A percentile compares a stretch with the other conserved stretches of the same genome.
Conservation (phyloP, 2,797 vertebrate genomes). For the Morelia viridis region DNA sequence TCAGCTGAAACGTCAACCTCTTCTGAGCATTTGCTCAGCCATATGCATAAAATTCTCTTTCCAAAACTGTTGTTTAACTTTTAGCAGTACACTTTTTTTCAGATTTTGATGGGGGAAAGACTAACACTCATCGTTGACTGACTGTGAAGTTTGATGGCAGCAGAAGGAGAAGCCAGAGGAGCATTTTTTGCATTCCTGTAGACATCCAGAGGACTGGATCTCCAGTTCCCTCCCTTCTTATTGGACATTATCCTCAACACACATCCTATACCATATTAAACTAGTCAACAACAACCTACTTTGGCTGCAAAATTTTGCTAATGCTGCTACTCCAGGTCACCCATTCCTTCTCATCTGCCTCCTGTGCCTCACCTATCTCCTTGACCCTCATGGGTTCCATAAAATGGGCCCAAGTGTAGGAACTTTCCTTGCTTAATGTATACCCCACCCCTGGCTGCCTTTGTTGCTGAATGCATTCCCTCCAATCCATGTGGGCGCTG, state of each 20-base stretch:
- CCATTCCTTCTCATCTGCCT: not conserved
- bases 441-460: rapidly evolving
- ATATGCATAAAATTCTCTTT: not conserved
- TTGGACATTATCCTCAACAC: not conserved
- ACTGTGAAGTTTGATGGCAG: not conserved
- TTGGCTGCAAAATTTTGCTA: no score
- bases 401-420: slow-evolving; percentile 4
- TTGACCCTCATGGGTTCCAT: not conserved
- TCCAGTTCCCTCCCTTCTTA: not conserved
- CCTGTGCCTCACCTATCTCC: not conserved
- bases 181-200: not conserved
- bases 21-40: not conserved
- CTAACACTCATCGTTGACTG: not conserved
- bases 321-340: rapidly evolving
- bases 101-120: not conserved
- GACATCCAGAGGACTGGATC: no score
- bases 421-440: not conserved
- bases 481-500: rapidly evolving
- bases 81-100: not conserved
- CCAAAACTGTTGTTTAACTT: not conserved
- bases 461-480: rapidly evolving
- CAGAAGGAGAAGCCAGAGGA: not conserved
- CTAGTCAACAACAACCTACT: not conserved
- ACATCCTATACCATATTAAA: no score
- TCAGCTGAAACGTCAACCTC: not conserved